phyloP scores from a whole-genome alignment of 2,888 invertebrate genomes.

The Mesorhabditis belari region DNA sequence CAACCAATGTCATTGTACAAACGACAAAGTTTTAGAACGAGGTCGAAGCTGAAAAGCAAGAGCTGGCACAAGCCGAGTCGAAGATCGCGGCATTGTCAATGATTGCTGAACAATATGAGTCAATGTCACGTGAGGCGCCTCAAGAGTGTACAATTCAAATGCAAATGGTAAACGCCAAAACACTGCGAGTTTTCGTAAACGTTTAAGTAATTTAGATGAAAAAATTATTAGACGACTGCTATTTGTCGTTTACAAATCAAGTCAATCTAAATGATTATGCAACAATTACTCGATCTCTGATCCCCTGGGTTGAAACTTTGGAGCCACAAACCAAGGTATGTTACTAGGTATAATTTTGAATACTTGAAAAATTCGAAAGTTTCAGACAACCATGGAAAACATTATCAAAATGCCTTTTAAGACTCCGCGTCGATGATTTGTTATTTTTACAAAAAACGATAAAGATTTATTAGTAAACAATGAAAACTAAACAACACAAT shows the following conservation, averaged over 20 bases:
- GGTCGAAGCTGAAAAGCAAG: not conserved
- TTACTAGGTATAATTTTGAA: not conserved
- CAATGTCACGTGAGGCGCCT: slow-evolving; percentile 32
- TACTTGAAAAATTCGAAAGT: not conserved
- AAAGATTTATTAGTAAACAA: too few species aligned
- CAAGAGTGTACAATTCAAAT: slow-evolving; percentile 33
- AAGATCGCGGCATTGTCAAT: slow-evolving; percentile 44
- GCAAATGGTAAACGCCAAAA: slow-evolving; percentile 32
- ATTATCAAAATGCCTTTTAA: slow-evolving; percentile 23
- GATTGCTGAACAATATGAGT: slow-evolving; percentile 51
- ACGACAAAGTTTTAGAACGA: not conserved
- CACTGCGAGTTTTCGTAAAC: not conserved
- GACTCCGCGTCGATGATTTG: too few species aligned
- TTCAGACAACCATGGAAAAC: slow-evolving; percentile 16
- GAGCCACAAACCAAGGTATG: slow-evolving; percentile 5
- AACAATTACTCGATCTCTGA: slow-evolving; percentile 27
- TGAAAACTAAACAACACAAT: too few species aligned
- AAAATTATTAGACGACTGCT: slow-evolving; percentile 44
- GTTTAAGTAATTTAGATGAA: slow-evolving; percentile 26
- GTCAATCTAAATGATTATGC: slow-evolving; percentile 43
- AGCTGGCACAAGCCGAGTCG: not conserved
- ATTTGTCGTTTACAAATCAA: slow-evolving; percentile 35
- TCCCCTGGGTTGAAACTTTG: slow-evolving; percentile 26
- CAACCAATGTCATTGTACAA: slow-evolving; percentile 26
- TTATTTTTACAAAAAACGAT: too few species aligned